Percentiles rank a stretch among this genome's conserved stretches.
These are phyloP conservation scores for Eutrigla gurnardus DNA, from an alignment of 2,797 vertebrate genomes.

Conservation along the genomic window DNA sequence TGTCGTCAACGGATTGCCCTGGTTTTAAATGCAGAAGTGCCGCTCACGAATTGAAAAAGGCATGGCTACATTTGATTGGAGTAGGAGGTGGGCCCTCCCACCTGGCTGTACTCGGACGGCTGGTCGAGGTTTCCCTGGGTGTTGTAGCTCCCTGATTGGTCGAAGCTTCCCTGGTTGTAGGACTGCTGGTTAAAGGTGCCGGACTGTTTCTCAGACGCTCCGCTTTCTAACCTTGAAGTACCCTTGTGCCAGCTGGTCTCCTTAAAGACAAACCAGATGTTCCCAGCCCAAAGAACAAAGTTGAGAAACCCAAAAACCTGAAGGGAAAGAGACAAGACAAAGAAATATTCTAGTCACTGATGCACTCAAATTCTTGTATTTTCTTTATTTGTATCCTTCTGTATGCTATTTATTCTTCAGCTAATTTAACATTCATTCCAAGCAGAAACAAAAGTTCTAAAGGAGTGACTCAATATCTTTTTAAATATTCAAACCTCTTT, in stretches of 20 bases:
- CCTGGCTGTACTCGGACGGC: conserved; percentile 89
- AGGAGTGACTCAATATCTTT: too few relatives aligned
- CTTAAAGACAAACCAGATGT: conserved; percentile 99
- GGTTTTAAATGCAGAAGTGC: conserved; percentile 64
- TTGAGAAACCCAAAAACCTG: conserved; percentile 98
- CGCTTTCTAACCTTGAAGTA: conserved; percentile 83
- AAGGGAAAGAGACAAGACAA: conserved; percentile 23
- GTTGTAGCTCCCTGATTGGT: conserved; percentile 87
- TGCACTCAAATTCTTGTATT: neutral
- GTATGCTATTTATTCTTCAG: neutral
- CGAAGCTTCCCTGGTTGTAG: conserved; percentile 88
- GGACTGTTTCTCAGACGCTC: conserved; percentile 89
- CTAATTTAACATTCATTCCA: neutral
- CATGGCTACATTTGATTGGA: conserved; percentile 89
- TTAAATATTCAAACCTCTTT: too few relatives aligned
- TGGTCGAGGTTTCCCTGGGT: conserved; percentile 84
- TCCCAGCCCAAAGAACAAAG: conserved; percentile 98
- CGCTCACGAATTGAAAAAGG: conserved; percentile 24
- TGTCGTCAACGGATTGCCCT: conserved; percentile 55
- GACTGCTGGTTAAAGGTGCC: conserved; percentile 87
- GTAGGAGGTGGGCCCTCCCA: conserved; percentile 91
- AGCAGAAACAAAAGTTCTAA: neutral
- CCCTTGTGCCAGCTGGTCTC: conserved; percentile 97
- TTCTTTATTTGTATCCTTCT: neutral
- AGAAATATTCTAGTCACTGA: neutral